Conservation (phyloP, 2,888 invertebrate genomes). For the Griposia aprilina region DNA sequence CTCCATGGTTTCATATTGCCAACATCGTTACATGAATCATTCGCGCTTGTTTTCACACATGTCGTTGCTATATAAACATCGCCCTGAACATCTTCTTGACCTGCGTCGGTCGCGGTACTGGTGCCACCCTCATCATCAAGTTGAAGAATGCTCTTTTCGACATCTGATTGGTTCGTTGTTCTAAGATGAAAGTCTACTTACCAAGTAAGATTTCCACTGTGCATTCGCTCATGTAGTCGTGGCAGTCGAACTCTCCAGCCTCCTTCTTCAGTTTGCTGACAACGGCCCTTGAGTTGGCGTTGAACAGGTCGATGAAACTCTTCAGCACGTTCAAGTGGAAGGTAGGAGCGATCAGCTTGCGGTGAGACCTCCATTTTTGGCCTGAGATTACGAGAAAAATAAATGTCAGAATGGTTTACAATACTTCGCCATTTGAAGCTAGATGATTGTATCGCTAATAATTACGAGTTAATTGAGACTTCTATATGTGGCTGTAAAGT, state of each 20-base stretch:
- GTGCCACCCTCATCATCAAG: too few relatives aligned
- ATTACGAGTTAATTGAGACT: conserved; percentile 22
- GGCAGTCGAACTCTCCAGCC: conserved; percentile 93
- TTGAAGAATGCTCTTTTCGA: too few relatives aligned
- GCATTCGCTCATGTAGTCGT: conserved; percentile 96
- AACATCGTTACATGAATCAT: too few relatives aligned
- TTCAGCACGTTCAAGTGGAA: conserved; percentile 97
- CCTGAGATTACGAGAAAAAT: conserved; percentile 84
- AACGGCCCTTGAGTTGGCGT: conserved; percentile 94
- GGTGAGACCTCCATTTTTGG: conserved; percentile 96
- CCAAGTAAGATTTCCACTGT: conserved; percentile 95
- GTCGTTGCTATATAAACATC: too few relatives aligned
- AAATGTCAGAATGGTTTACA: conserved; percentile 8
- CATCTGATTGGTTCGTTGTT: too few relatives aligned
- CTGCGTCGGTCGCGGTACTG: too few relatives aligned
- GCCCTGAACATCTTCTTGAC: too few relatives aligned
- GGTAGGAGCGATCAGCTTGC: conserved; percentile 96
- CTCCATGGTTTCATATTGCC: too few relatives aligned
- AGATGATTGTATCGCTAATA: conserved; percentile 8
- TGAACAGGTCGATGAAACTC: conserved; percentile 96
- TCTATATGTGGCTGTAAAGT: conserved; percentile 20
- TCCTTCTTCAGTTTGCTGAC: conserved; percentile 94
- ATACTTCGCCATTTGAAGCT: conserved; percentile 12
- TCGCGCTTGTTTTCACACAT: too few relatives aligned
- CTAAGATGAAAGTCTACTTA: conserved; percentile 80